Evolutionary conservation across 2,888 invertebrate genomes (phyloP), one percentile per base, ranked within the genome.

Genomic region (Oscheius sp.): DNA sequence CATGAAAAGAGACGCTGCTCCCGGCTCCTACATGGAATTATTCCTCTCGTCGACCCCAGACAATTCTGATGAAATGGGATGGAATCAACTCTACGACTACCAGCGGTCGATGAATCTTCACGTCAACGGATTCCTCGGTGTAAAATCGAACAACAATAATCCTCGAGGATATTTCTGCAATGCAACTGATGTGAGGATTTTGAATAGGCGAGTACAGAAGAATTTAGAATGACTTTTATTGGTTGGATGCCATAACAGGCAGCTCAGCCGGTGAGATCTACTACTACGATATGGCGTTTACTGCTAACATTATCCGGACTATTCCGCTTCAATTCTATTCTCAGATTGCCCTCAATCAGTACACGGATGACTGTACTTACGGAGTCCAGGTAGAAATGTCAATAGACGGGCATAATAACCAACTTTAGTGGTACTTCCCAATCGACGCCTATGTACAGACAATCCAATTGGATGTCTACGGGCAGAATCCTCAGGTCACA

Each of bases 371-470:
- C 45, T 82, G 82, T 55, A 68, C 64, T 12, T 21, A 53, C 18
- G 53, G 53, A 45, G n/a, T 23, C 7, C 23, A 49, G 46, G 72
- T 72, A 52, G 16, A 35, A n/a, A n/a, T 45, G 7, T 61, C 21
- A 25, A 18, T 61, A 12, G 16, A 63, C 9, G n/a, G n/a, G 3
- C 29, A 1, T n/a, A n/a, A n/a, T n/a, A n/a, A n/a, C n/a, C n/a
- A n/a, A n/a, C n/a, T 49, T 61, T 63, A 64, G 66, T 46, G 25
- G 45, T 82, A 78, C 68, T 77, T 84, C 79, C 82, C 81, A n/a
- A 64, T 84, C 21, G 84, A 84, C 64, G 76, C 80, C 1, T 84
- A 81, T 75, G 76, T 80, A 46, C 84, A 84, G 55, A 81, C 81
- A 0, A 63, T 83, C 45, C 76, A 76, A 63, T 53, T 81, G 25